Conservation (phyloP, 2,113 vertebrate species). For the Hydropotes inermis region DNA sequence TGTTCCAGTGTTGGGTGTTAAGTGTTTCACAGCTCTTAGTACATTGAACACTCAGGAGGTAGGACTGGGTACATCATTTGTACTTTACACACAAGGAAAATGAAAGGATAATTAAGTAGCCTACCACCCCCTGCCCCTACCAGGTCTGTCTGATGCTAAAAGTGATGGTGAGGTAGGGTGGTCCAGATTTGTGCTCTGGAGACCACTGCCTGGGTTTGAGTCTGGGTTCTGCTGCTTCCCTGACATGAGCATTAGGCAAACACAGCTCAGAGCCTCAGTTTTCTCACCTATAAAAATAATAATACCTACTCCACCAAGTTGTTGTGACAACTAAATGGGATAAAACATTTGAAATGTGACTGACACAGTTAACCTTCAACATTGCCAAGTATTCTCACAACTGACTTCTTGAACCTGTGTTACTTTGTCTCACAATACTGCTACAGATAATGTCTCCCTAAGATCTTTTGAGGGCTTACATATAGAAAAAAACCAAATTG, state of each 20-base stretch:
- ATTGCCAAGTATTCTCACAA: accelerated
- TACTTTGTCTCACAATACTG: no score
- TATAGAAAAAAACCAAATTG: neutral
- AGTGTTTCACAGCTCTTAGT: neutral
- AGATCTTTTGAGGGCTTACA: neutral
- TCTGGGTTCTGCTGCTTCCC: neutral
- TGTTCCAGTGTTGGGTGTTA: neutral
- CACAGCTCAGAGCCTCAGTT: neutral
- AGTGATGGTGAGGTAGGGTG: neutral
- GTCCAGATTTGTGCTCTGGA: no score
- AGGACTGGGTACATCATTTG: neutral
- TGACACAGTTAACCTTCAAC: accelerated
- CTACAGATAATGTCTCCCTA: neutral
- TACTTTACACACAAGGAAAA: neutral
- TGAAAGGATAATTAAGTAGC: neutral
- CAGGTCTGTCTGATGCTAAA: neutral
- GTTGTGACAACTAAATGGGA: neutral
- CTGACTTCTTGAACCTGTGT: neutral
- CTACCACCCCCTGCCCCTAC: accelerated
- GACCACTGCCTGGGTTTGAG: neutral
- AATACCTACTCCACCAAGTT: neutral
- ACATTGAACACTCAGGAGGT: no score
- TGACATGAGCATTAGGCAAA: neutral
- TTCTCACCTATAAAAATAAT: neutral
- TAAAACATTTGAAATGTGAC: neutral